These are phyloP conservation scores for Oriolus oriolus DNA, from an alignment of 2,113 vertebrate species.

Conservation along the genomic window DNA sequence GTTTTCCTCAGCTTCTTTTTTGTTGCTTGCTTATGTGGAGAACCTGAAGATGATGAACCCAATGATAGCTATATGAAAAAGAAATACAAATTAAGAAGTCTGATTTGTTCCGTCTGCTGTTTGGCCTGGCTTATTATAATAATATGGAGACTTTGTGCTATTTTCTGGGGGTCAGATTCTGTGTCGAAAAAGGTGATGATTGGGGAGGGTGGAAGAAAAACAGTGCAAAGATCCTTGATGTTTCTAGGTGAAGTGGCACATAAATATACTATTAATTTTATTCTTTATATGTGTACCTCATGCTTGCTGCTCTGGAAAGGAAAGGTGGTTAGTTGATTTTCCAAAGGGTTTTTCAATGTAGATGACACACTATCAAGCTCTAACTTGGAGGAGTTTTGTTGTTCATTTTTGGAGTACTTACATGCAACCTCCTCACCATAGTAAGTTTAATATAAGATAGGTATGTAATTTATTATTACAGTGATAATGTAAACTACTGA, in stretches of 20 bases:
- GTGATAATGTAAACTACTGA: background rate
- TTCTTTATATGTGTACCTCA: background rate
- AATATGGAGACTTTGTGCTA: background rate
- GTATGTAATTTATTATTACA: background rate
- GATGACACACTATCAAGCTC: background rate
- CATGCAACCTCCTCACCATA: background rate
- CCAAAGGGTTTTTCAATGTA: background rate
- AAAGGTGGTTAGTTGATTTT: background rate
- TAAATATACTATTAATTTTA: background rate
- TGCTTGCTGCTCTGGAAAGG: background rate
- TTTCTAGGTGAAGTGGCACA: background rate
- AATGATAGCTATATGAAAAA: background rate
- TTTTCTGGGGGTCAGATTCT: background rate
- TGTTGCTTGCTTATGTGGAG: background rate
- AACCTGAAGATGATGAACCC: background rate
- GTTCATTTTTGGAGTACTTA: background rate
- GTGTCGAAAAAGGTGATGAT: background rate
- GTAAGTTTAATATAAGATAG: background rate
- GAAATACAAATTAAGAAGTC: background rate
- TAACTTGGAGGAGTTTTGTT: background rate
- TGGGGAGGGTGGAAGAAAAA: background rate
- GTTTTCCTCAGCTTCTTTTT: background rate
- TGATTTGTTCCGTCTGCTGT: background rate
- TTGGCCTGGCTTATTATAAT: background rate
- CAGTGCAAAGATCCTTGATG: background rate